A percentile compares a stretch with the other conserved stretches of the same genome.
Conservation (phyloP, 30 jellyfish, hydroid and myxozoan species). For the Pseudorhiza aurosa region DNA sequence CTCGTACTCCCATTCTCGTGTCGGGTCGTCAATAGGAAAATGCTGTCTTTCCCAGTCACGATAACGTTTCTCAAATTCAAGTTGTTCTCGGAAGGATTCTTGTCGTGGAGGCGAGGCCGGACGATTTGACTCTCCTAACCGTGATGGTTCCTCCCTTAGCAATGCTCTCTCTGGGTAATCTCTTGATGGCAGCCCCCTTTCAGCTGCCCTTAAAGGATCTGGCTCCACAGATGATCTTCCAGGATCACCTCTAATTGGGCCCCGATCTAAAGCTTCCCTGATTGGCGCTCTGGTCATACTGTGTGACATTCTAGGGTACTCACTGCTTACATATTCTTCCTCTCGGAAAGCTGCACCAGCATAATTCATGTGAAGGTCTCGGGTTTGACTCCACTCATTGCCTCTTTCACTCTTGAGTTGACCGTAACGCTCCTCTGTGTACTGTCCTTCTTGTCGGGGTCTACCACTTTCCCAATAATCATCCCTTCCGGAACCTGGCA, state of each 20-base stretch:
- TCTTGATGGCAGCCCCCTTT: not conserved
- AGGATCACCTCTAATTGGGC: conserved; percentile 31
- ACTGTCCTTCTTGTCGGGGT: not conserved
- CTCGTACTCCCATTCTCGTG: conserved; percentile 76
- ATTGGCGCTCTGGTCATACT: not conserved
- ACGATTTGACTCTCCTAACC: not conserved
- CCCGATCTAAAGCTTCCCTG: conserved; percentile 18
- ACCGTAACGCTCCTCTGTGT: not conserved
- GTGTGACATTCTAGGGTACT: not conserved
- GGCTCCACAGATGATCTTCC: not conserved
- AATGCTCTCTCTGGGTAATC: conserved; percentile 17
- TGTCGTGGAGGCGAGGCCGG: conserved; percentile 49
- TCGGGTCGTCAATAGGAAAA: conserved; percentile 67
- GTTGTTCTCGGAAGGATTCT: conserved; percentile 55
- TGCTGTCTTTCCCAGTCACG: conserved; percentile 68
- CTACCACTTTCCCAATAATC: not conserved
- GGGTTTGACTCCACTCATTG: not conserved
- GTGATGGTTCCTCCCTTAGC: conserved; percentile 3
- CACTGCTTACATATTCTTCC: not conserved
- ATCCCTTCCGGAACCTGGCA: not conserved
- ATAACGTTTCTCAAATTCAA: conserved; percentile 56
- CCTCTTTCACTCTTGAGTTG: not conserved
- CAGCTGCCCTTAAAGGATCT: not conserved
- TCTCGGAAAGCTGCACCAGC: not conserved
- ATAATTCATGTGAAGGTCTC: not conserved